Percentiles rank a stretch among this genome's conserved stretches.
Evolutionary conservation across 2,797 vertebrate genomes (phyloP).

Genomic region (Characodon lateralis): DNA sequence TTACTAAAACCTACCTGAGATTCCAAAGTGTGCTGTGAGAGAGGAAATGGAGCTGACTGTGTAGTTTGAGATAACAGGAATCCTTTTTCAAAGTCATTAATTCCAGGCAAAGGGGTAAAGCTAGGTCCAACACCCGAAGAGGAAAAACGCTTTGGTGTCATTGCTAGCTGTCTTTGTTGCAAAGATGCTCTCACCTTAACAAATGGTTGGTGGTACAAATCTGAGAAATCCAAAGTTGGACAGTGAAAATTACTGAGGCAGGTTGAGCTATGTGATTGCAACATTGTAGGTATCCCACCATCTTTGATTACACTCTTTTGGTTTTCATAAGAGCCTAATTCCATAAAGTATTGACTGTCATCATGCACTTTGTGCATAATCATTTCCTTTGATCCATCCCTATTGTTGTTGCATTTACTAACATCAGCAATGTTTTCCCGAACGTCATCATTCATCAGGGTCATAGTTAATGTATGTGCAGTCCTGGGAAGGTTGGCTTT

Average conservation of each 20-base stretch:
- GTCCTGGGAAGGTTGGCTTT: conserved; percentile 67
- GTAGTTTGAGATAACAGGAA: conserved; percentile 81
- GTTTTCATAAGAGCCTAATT: conserved; percentile 64
- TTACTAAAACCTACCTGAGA: conserved; percentile 86
- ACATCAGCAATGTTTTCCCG: conserved; percentile 70
- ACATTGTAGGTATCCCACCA: conserved; percentile 74
- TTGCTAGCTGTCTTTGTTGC: conserved; percentile 85
- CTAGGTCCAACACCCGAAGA: conserved; percentile 83
- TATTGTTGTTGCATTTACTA: conserved; percentile 59
- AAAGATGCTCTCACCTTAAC: conserved; percentile 84
- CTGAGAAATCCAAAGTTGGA: conserved; percentile 85
- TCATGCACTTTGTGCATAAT: conserved; percentile 66
- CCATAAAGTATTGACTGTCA: conserved; percentile 62
- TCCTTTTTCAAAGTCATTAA: conserved; percentile 81
- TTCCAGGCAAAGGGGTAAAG: conserved; percentile 84
- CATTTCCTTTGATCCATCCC: conserved; percentile 62
- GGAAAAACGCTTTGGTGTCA: conserved; percentile 83
- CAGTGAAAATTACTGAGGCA: conserved; percentile 76
- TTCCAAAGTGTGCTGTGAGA: conserved; percentile 88
- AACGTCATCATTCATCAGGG: conserved; percentile 66
- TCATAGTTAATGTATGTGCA: conserved; percentile 58
- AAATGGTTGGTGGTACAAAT: conserved; percentile 83
- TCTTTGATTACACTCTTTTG: conserved; percentile 76
- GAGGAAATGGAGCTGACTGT: conserved; percentile 83
- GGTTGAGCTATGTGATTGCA: conserved; percentile 79